Percentiles rank a stretch among this genome's conserved stretches.
These are phyloP conservation scores for Coelopa pilipes DNA, from an alignment of 2,888 invertebrate species.

Conservation along the genomic window DNA sequence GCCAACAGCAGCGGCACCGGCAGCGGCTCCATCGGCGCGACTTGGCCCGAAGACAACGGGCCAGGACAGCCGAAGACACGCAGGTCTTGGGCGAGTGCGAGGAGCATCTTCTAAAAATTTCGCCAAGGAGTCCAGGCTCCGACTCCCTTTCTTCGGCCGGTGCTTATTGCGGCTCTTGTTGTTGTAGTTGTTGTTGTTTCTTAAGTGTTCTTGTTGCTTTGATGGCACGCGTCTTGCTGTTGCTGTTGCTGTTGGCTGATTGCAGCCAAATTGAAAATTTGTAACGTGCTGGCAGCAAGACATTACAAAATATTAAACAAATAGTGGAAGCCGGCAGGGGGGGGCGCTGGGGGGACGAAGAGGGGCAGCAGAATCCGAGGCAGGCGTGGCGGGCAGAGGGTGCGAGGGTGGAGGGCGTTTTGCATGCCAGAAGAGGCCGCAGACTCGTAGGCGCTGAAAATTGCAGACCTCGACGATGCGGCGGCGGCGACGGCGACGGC, in stretches of 20 bases:
- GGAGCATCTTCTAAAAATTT: conserved; percentile 10
- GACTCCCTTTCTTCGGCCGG: too few relatives aligned
- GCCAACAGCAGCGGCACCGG: conserved; percentile 15
- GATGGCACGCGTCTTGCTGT: neutral
- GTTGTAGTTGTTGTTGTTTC: neutral
- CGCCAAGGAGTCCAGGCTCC: too few relatives aligned
- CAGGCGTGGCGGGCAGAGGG: too few relatives aligned
- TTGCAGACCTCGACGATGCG: conserved; percentile 52
- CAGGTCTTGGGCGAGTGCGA: neutral
- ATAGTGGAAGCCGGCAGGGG: neutral
- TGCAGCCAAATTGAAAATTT: conserved; percentile 44
- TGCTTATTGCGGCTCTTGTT: neutral
- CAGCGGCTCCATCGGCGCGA: neutral
- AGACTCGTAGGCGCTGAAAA: conserved; percentile 62
- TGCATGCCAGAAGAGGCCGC: conserved; percentile 41
- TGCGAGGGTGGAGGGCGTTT: neutral
- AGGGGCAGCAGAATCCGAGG: neutral
- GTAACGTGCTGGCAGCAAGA: conserved; percentile 47
- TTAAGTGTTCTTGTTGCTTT: neutral
- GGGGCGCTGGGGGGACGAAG: neutral
- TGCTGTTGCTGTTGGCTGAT: conserved; percentile 2
- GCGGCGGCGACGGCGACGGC: conserved; percentile 37
- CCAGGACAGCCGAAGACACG: neutral
- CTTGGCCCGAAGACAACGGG: neutral
- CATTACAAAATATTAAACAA: neutral